Percentiles rank a stretch among this genome's conserved stretches.
Evolutionary conservation across 2,113 vertebrate genomes (phyloP).

Genomic region (Murina feae): DNA sequence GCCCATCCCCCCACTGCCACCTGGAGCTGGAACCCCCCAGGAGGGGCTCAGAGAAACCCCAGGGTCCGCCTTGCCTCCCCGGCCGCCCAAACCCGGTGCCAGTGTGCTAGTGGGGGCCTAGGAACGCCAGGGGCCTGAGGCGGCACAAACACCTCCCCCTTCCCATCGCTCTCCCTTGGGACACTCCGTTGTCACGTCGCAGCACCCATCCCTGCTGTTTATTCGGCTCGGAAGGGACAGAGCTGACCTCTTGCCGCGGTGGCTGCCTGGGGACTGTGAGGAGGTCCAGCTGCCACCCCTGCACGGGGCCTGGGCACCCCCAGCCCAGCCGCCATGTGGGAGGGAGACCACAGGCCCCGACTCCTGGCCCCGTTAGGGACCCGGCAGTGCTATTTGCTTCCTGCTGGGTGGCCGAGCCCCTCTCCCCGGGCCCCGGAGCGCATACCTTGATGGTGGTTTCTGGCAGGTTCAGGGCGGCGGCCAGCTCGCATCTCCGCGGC

Average conservation of each 20-base stretch:
- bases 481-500: slow-evolving; percentile 95
- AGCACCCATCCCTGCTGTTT: not conserved
- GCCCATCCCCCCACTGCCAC: not conserved
- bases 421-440: not conserved
- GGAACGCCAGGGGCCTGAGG: not conserved
- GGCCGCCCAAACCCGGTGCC: not conserved
- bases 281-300: not conserved
- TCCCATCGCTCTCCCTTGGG: not conserved
- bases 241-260: not conserved
- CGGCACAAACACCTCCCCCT: not conserved
- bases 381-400: not conserved
- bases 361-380: not conserved
- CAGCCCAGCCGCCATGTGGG: not conserved
- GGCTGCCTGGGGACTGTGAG: not conserved
- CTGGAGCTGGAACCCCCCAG: too few species aligned
- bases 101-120: too few species aligned
- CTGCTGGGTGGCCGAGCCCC: not conserved
- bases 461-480: slow-evolving; percentile 94
- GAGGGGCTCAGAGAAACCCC: not conserved
- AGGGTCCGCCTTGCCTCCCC: not conserved
- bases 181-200: not conserved
- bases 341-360: not conserved
- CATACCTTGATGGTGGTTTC: slow-evolving; percentile 99
- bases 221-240: not conserved
- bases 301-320: not conserved